Conservation (phyloP, 2,113 vertebrate species). For the Nicator chloris region DNA sequence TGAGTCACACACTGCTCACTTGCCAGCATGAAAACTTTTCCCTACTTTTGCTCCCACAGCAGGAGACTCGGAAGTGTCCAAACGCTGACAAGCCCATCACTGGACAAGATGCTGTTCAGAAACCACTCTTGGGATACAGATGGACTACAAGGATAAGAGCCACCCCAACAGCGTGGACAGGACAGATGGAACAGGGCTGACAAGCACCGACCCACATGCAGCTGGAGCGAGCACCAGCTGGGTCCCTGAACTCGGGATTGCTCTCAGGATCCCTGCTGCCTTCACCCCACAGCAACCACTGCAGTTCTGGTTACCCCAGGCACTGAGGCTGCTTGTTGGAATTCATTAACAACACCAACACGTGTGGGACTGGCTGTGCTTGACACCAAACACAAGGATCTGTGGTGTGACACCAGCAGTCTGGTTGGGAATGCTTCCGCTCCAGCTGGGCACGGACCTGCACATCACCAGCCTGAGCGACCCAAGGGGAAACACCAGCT, state of each 20-base stretch:
- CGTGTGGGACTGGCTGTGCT: conserved; percentile 11
- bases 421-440: neutral
- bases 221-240: neutral
- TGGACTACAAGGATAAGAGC: neutral
- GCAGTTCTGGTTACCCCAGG: neutral
- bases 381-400: neutral
- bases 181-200: neutral
- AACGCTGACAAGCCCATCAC: neutral
- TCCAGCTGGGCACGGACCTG: neutral
- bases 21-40: neutral
- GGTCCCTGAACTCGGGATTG: neutral
- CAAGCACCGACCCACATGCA: neutral
- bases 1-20: neutral
- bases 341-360: neutral
- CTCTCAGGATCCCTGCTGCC: neutral
- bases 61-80: neutral
- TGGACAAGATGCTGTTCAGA: neutral
- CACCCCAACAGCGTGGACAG: neutral
- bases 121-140: neutral
- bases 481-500: conserved; percentile 41
- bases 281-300: conserved; percentile 27
- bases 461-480: conserved; percentile 3
- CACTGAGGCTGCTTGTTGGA: conserved; percentile 22
- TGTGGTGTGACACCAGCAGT: conserved; percentile 18
- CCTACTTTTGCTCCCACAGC: conserved; percentile 24